These are phyloP conservation scores for Lordiphosa stackelbergi DNA, from an alignment of 1,140 invertebrate genomes.

Conservation along the genomic window DNA sequence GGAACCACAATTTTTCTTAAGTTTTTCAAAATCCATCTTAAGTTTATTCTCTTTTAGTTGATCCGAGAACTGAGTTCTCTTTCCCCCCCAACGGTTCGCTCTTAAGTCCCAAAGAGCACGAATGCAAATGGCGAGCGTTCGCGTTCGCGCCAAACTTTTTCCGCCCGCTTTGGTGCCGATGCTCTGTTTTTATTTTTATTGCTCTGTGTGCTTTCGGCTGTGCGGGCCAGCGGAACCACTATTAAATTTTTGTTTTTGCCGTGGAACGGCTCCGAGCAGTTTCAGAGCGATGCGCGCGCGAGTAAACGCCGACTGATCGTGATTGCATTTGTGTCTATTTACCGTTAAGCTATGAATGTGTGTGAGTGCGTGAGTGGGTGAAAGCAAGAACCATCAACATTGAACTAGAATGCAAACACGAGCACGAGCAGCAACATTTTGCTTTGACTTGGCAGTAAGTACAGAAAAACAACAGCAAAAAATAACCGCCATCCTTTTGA, in stretches of 20 bases:
- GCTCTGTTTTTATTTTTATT: conserved; percentile 75
- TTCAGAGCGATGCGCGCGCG: not conserved
- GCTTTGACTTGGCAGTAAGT: conserved; percentile 3
- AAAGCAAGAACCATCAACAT: not conserved
- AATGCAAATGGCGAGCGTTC: conserved; percentile 53
- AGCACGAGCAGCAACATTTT: not conserved
- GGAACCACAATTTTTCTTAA: not conserved
- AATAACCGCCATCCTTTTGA: conserved; percentile 59
- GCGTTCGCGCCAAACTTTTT: conserved; percentile 60
- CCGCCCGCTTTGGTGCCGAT: conserved; percentile 27
- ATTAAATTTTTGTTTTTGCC: conserved; percentile 71
- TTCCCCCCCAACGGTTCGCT: conserved; percentile 1
- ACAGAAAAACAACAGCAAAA: conserved; percentile 29
- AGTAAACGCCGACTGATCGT: conserved; percentile 32
- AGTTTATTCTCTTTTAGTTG: conserved; percentile 10
- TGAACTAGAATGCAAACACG: not conserved
- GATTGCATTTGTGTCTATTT: conserved; percentile 43
- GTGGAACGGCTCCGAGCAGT: conserved; percentile 38
- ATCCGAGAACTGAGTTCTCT: not conserved
- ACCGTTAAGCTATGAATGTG: conserved; percentile 8
- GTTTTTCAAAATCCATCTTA: conserved; percentile 3
- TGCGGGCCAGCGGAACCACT: conserved; percentile 41
- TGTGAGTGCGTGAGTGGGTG: conserved; percentile 3
- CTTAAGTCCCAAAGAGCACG: conserved; percentile 35
- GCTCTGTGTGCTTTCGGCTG: conserved; percentile 39